Evolutionary conservation across 2,113 vertebrate genomes (phyloP), one percentile per base, ranked within the genome.

Genomic region (Xenopus tropicalis): DNA sequence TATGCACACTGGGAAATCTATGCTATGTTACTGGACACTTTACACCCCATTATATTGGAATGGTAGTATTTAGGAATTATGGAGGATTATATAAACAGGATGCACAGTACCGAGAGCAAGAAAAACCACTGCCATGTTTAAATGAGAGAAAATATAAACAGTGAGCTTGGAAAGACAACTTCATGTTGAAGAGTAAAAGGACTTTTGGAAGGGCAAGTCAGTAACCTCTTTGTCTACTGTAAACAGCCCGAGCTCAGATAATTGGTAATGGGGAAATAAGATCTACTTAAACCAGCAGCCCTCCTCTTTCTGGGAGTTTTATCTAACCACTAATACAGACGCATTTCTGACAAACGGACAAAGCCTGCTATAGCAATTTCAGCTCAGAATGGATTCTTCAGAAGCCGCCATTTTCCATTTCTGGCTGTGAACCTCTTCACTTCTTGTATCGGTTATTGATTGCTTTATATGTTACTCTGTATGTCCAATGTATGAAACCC

Each of bases 81-180:
- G 43, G 20, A n/a, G 46, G 42, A 66, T 48, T 23, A 48, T 66
- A 43, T 66, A 64, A 64, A 72, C 70, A 72, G 59, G 70, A 72
- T 72, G 23, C 48, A 71, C 59, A 54, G 46, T 21, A 64, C 11
- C 11, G 13, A 48, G 61, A 62, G 58, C 1, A 24, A 51, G 19
- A 4, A 24, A 48, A 51, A 71, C 62, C 22, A 48, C 43, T 21
- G 61, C 44, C 69, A 71, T n/a, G 58, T 61, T n/a, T 19, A 51
- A 61, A 62, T 48, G 46, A 25, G 19, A 43, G 43, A 46, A 54
- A 71, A 62, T 52, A 43, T 61, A 70, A 48, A 70, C 43, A 58
- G 24, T 29, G 21, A 59, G 37, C 20, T 25, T 58, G 68, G 68
- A 70, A 61, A 70, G 46, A 48, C 46, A 48, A n/a, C 14, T 46